Evolutionary conservation across 2,113 vertebrate species (phyloP).

Genomic region (Reinhardtius hippoglossoides): DNA sequence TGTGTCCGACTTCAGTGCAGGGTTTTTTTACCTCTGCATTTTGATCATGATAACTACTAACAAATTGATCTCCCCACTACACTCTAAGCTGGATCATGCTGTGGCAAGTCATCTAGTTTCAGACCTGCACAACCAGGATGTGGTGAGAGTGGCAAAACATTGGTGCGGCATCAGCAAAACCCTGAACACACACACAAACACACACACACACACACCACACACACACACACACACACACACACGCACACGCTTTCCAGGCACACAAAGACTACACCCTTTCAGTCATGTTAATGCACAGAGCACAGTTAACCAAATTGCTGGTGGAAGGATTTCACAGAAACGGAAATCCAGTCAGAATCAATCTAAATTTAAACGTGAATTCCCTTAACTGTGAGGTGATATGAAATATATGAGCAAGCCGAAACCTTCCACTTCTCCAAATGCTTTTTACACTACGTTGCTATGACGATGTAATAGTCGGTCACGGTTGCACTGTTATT

Average conservation of each 20-base stretch:
- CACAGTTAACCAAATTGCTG: conserved; percentile 7
- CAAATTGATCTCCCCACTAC: background rate
- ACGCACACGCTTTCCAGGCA: conserved; percentile 21
- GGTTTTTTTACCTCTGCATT: background rate
- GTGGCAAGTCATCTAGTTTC: conserved; percentile 31
- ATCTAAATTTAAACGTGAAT: conserved; percentile 48
- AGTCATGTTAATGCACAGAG: conserved; percentile 18
- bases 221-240: background rate
- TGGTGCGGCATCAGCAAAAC: conserved; percentile 57
- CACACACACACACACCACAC: background rate
- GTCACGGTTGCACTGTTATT: conserved; percentile 42
- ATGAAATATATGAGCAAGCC: conserved; percentile 51
- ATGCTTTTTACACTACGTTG: conserved; percentile 52
- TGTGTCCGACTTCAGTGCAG: background rate
- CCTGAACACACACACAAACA: background rate
- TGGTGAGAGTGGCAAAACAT: conserved; percentile 58
- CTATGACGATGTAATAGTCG: conserved; percentile 73
- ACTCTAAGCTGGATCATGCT: background rate
- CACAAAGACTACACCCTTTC: conserved; percentile 34
- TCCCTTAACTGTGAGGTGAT: conserved; percentile 36
- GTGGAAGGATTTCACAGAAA: conserved; percentile 10
- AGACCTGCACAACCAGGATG: conserved; percentile 63
- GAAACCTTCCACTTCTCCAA: conserved; percentile 60
- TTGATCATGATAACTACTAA: background rate
- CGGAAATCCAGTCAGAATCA: conserved; percentile 29